A percentile compares a stretch with the other conserved stretches of the same genome.
Conservation (phyloP, 1,140 invertebrate species). For the Drosophila kurseongensis region DNA sequence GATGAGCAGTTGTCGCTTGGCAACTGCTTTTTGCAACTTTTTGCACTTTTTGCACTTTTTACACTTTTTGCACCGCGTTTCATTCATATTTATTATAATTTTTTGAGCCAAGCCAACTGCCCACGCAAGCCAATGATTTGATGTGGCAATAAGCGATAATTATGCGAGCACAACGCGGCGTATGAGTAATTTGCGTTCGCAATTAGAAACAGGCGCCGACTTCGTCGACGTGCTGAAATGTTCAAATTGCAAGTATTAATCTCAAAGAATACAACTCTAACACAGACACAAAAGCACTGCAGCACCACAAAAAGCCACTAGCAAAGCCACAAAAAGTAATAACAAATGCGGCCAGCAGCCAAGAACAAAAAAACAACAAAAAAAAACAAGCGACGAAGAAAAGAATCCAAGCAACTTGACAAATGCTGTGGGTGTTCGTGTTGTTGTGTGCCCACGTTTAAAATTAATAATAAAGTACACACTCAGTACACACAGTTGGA, state of each 20-base stretch:
- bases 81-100: constrained; percentile 38
- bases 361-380: constrained; percentile 16
- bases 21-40: constrained; percentile 27
- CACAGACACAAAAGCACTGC: constrained; percentile 25
- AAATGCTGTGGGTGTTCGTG: constrained; percentile 74
- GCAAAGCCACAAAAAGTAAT: constrained; percentile 67
- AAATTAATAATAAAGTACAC: constrained; percentile 81
- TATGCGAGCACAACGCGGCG: constrained; percentile 76
- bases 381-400: constrained; percentile 32
- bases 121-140: constrained; percentile 55
- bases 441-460: constrained; percentile 67
- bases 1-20: constrained; percentile 66
- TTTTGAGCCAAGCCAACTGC: constrained; percentile 35
- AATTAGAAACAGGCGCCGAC: constrained; percentile 74
- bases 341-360: constrained; percentile 71
- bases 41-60: too few species aligned
- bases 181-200: constrained; percentile 79
- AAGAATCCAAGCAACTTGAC: constrained; percentile 69
- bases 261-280: constrained; percentile 36
- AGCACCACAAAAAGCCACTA: constrained; percentile 22
- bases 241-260: constrained; percentile 78
- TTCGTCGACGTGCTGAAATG: constrained; percentile 69
- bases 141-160: constrained; percentile 68
- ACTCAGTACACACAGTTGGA: constrained; percentile 20
- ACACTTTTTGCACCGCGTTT: neutral